phyloP scores from a whole-genome alignment of 2,888 invertebrate species.

The Pachliopta kotzebuea region DNA sequence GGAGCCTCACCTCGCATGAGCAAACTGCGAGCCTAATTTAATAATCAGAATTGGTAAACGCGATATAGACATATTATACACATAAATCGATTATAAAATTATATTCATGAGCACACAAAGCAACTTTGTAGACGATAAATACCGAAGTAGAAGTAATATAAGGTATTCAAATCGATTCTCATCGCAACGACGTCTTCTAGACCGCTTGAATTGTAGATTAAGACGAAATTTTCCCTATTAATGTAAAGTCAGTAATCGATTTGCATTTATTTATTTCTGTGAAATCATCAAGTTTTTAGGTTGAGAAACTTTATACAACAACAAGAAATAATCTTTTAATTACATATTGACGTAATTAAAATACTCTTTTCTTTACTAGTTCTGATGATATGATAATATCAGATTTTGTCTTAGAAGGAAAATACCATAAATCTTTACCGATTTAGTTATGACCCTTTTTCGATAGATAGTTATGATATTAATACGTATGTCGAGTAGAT shows the following conservation, averaged over 20 bases:
- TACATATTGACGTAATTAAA: too few species aligned
- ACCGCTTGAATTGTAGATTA: slow-evolving; percentile 16
- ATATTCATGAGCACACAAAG: slow-evolving; percentile 8
- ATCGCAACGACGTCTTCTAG: slow-evolving; percentile 3
- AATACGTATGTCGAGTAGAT: too few species aligned
- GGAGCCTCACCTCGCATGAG: slow-evolving; percentile 9
- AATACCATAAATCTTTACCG: too few species aligned
- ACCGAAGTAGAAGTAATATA: slow-evolving; percentile 3
- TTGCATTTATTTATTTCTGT: slow-evolving; percentile 1
- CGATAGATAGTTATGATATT: too few species aligned
- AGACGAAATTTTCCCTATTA: slow-evolving; percentile 4
- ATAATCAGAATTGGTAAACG: slow-evolving; percentile 4
- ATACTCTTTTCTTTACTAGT: too few species aligned
- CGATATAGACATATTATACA: slow-evolving; percentile 4
- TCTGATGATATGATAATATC: too few species aligned
- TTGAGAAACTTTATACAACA: neutral
- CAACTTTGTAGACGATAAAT: slow-evolving; percentile 14
- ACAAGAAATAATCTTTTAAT: neutral
- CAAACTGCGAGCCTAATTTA: slow-evolving; percentile 6
- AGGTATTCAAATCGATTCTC: slow-evolving; percentile 13
- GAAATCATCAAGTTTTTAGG: neutral
- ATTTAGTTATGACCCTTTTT: too few species aligned
- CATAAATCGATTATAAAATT: neutral
- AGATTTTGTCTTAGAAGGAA: too few species aligned
- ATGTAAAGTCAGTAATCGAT: neutral